Evolutionary conservation across 1,140 invertebrate species (phyloP).

Genomic region (Magallana ariakensis): DNA sequence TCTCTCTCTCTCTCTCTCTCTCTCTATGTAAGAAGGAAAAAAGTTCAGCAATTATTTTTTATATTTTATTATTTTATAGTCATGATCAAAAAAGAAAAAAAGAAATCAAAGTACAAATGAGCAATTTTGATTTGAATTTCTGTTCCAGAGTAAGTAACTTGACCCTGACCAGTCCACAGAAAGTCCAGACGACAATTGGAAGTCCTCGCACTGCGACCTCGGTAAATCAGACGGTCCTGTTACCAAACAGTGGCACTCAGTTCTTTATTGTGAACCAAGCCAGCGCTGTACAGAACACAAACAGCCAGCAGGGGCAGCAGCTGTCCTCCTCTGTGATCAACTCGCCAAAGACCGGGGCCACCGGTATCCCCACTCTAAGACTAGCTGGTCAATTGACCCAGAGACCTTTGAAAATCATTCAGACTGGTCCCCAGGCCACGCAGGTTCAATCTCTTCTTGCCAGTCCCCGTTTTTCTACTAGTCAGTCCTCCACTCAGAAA

Average conservation of each 20-base stretch:
- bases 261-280: not conserved
- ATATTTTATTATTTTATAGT: too few relatives aligned
- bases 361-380: not conserved
- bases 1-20: too few relatives aligned
- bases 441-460: not conserved
- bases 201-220: not conserved
- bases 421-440: not conserved
- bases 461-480: constrained; percentile 2
- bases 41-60: too few relatives aligned
- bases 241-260: not conserved
- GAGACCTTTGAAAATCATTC: not conserved
- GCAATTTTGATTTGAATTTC: not conserved
- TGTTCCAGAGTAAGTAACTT: not conserved
- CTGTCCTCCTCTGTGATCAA: not conserved
- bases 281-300: not conserved
- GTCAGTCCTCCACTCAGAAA: not conserved
- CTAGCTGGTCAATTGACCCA: not conserved
- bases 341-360: not conserved
- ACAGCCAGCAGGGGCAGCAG: not conserved
- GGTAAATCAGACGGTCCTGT: not conserved
- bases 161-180: constrained; percentile 3
- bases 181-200: not conserved
- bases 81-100: too few relatives aligned
- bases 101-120: too few relatives aligned
- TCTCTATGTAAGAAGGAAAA: too few relatives aligned